A percentile compares a stretch with the other conserved stretches of the same genome.
phyloP scores from a whole-genome alignment of 2,797 vertebrate genomes.

The Gymnocypris eckloni region DNA sequence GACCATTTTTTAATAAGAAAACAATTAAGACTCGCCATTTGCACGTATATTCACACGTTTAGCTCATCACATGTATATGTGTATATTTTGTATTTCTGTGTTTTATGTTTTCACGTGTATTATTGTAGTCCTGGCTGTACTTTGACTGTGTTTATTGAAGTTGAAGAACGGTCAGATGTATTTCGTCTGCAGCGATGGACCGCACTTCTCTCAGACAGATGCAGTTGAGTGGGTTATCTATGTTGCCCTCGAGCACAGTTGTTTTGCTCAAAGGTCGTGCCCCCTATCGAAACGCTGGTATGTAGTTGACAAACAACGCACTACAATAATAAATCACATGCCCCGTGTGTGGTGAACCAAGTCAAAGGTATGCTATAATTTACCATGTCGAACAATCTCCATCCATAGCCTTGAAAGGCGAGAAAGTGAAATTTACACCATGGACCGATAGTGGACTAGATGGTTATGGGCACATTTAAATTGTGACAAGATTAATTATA shows the following conservation, averaged over 20 bases:
- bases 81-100: no score
- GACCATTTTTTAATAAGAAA: background rate
- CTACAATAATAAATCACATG: background rate
- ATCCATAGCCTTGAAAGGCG: background rate
- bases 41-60: background rate
- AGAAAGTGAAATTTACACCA: background rate
- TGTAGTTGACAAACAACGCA: background rate
- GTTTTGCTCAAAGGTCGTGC: background rate
- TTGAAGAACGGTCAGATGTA: background rate
- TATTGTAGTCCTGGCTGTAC: background rate
- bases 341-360: background rate
- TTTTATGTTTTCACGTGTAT: no score
- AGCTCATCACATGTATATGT: background rate
- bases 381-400: background rate
- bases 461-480: background rate
- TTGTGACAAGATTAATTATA: background rate
- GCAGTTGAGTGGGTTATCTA: background rate
- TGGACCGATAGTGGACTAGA: background rate
- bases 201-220: background rate
- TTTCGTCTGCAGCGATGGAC: background rate
- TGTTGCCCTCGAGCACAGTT: background rate
- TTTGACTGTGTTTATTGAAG: no score
- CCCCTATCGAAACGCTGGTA: background rate
- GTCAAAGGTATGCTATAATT: background rate
- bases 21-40: background rate